phyloP scores from a whole-genome alignment of 23 tunicate species.

The Ascidia mentula region DNA sequence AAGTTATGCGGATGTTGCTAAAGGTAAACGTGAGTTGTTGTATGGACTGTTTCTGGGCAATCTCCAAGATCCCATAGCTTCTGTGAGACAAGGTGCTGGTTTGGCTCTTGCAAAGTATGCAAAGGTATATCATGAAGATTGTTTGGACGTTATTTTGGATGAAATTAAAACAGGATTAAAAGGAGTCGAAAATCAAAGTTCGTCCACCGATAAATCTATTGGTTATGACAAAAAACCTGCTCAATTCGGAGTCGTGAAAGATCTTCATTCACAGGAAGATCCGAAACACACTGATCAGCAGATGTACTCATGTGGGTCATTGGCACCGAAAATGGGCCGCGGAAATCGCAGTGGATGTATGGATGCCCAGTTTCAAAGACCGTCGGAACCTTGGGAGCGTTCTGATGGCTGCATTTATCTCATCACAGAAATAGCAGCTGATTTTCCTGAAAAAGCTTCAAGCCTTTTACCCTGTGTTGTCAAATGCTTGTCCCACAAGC shows the following conservation, averaged over 20 bases:
- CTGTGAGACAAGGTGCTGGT: conserved; percentile 94
- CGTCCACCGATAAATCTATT: conserved; percentile 45
- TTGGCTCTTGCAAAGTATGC: conserved; percentile 70
- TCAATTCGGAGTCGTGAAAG: conserved; percentile 86
- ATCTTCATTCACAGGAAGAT: conserved; percentile 36
- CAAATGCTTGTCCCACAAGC: conserved; percentile 42
- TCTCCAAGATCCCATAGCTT: conserved; percentile 83
- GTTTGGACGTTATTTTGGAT: conserved; percentile 31
- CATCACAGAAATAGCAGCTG: conserved; percentile 46
- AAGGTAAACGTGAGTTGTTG: conserved; percentile 28
- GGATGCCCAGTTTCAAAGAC: conserved; percentile 69
- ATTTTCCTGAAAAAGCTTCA: conserved; percentile 23
- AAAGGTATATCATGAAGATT: conserved; percentile 63
- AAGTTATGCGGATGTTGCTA: conserved; percentile 41
- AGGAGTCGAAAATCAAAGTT: conserved; percentile 55
- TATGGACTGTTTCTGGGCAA: conserved; percentile 72
- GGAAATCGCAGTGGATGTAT: conserved; percentile 78
- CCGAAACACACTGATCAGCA: conserved; percentile 66
- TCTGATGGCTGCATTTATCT: conserved; percentile 86
- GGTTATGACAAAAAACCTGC: conserved; percentile 86
- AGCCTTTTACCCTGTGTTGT: conserved; percentile 38
- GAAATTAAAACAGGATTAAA: conserved; percentile 60
- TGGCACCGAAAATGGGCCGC: conserved; percentile 91
- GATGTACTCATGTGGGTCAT: conserved; percentile 97
- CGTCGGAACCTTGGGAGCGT: conserved; percentile 94